Base-by-base conservation (phyloP, 1,140 invertebrate genomes). In the Solen grandis region DNA sequence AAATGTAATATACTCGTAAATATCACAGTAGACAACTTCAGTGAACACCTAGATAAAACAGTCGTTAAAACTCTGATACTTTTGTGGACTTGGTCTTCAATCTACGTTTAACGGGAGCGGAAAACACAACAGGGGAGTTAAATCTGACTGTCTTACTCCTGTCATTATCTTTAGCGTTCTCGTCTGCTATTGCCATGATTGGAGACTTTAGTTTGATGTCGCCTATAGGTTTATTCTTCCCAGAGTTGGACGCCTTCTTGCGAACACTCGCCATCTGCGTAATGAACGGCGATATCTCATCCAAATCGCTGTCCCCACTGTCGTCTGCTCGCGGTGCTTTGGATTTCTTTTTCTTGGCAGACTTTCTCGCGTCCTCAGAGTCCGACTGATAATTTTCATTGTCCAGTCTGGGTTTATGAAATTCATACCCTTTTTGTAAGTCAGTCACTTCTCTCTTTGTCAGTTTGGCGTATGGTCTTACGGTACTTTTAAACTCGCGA, bases 401-500 rank as follows among this genome's bases (percentile, higher is more conserved):
- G 16, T 75, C 73, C 35, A 84, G 54, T 63, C 84, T 52, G 4
- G 87, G 85, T 78, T 87, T 88, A 62, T 89, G 87, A 31, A 81
- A 82, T 36, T 77, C 70, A 78, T 85, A 87, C 2, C 88, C 87
- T 27, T 81, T 52, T 35, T 88, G 81, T 22, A 90, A 80, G 46
- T 88, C 83, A 5, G 41, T 54, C 27, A 69, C 70, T 76, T 90
- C 88, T 0, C 80, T 68, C 35, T 81, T 59, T 0, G 85, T 87
- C 19, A 90, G 59, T 41, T 84, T 85, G 13, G 81, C 62, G 35
- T 76, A 86, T 1, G 87, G 87, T 16, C 85, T 79, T 16, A 87
- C 84, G 1, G 86, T 86, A 59, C 88, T 86, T 38, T 80, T 68
- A 69, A 90, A 90, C 57, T 81, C 69, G 0, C 78, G 77, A 5